Evolutionary conservation across 2,113 vertebrate species (phyloP).

Genomic region (Xenopus borealis): DNA sequence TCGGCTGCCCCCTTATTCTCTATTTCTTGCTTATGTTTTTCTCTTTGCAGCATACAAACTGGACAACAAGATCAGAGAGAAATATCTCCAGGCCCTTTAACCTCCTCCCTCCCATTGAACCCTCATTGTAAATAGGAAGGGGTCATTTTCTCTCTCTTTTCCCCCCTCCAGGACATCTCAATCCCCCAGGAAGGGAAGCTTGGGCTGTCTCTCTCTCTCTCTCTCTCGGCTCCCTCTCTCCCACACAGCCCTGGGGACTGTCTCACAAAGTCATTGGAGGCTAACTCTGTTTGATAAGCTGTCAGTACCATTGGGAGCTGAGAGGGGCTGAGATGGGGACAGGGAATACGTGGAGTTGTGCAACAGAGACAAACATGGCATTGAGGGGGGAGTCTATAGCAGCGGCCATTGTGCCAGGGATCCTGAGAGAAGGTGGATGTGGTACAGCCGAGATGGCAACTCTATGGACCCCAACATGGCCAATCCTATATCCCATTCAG

Average conservation of each 20-base stretch:
- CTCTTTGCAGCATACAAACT: neutral
- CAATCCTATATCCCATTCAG: no score
- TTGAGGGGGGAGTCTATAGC: neutral
- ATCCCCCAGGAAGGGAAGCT: neutral
- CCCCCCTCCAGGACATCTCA: neutral
- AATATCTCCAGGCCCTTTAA: neutral
- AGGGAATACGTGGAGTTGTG: neutral
- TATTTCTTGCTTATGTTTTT: neutral
- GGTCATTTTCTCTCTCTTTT: no score
- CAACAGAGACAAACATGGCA: neutral
- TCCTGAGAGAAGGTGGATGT: no score
- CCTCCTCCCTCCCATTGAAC: neutral
- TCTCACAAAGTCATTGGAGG: constrained; percentile 3
- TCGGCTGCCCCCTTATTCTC: no score
- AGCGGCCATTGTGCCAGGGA: no score
- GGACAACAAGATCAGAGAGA: neutral
- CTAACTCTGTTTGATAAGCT: neutral
- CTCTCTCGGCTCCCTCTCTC: neutral
- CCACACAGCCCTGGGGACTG: neutral
- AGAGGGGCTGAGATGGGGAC: neutral
- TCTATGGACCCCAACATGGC: no score
- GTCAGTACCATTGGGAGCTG: neutral
- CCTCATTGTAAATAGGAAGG: neutral
- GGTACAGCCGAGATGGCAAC: no score
- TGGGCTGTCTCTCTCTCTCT: neutral